Base-by-base conservation (phyloP, 1,140 invertebrate species). In the Platorchestia sp. region DNA sequence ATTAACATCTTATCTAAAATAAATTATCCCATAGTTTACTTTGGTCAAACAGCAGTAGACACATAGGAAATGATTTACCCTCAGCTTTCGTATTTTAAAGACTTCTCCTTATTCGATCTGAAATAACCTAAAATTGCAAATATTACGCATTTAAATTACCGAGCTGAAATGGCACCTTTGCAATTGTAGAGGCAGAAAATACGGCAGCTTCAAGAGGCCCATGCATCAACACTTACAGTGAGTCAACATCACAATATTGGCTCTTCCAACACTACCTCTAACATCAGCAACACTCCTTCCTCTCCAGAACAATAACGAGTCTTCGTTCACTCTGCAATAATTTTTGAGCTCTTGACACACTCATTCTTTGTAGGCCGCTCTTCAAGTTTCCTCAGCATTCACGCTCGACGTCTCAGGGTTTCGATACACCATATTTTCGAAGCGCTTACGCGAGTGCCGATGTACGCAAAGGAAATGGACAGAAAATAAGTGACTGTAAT, bases 301-400 rank as follows among this genome's bases (percentile, higher is more conserved):
- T 75, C 59, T 75, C 59, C 59, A 75, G 59, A 75, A 75, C 59
- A 75, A 75, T 75, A 75, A 75, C 59, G 59, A 75, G 59, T 75
- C 59, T 36, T 36, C 10, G 59, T 10, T 10, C 59, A 22, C 14
- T 75, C 59, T 36, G 27, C 59, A 10, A 75, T 36, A 75, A 75
- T 75, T 75, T 75, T 75, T 75, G 59, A 45, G 87, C 87, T 10
- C 87, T 43, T 44, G 87, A 90, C 87, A 90, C 41, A 42, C 41
- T 42, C 44, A 10, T 43, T 90, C 87, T 90, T 44, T 90, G 87
- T 42, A 90, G 10, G 87, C 22, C 44, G 22, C 42, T 19, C 87
- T 27, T 90, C 87, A 14, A 90, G 87, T 44, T 90, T 90, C 87
- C 7, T 42, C 44, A 19, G 87, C 87, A 43, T 90, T 90, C 87